Base-by-base conservation (phyloP, 2,797 vertebrate species). In the Eremophila alpestris region DNA sequence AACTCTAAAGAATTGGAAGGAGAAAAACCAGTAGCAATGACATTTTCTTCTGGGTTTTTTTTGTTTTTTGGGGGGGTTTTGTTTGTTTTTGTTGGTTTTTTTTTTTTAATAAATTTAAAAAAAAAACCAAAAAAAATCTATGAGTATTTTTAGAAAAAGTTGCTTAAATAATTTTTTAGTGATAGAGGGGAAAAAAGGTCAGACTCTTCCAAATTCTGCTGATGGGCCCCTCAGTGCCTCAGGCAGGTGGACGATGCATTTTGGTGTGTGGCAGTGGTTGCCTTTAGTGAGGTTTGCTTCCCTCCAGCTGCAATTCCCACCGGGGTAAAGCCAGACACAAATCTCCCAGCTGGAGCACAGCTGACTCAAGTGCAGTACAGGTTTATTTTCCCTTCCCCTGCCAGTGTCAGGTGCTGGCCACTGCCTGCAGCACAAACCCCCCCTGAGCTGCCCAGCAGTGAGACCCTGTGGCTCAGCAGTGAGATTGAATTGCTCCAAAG, bases 191-290 rank as follows among this genome's bases (percentile, higher is more conserved):
- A 8, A 27, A 11, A 24, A 43, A 26, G 13, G 13, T 54, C 15
- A 62, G 55, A 49, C 6, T 54, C 16, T 16, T 6, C 14, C 22
- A 21, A 26, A 8, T 34, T 46, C 27, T 49, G 14, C 41, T 1
- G 3, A 6, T 26, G 55, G 38, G 14, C 5, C 45, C 34, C 48
- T 63, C 0, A 0, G 41, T 10, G 62, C 6, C 27, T 48, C 0
- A 0, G 23, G 38, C 22, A 13, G 67, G 21, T 17, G 36, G 41
- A 12, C 0, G 1, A 7, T 16, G 23, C 0, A 0, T 30, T 75
- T 56, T 26, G 40, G n/a, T 36, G 26, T 13, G 1, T 2, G 51
- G 24, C 4, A 12, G 5, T 0, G 21, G 16, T 11, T 63, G 65
- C 52, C 38, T 51, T 59, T 9, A 16, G 10, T 67, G 38, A 3